Evolutionary conservation across 2,888 invertebrate species (phyloP), one percentile per base, ranked within the genome.

Genomic region (Julus scandinavius): DNA sequence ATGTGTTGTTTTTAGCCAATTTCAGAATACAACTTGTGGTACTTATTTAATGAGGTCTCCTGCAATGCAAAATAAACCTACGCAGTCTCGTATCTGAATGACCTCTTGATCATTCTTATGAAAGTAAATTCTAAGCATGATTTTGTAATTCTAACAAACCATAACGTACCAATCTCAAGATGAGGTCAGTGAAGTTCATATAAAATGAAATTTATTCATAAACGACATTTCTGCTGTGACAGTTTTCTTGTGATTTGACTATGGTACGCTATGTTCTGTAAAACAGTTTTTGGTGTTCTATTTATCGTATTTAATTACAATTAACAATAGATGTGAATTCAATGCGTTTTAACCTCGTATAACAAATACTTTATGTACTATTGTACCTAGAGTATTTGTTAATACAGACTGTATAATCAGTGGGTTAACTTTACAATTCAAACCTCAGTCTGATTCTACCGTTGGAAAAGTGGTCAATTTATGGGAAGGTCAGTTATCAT

Each of bases 1-100:
- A 38, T 7, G 38, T 80, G 80, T 80, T 80, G 80, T 80, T 80
- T 38, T 38, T 38, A 13, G 80, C 2, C 38, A 13, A 80, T 80
- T 80, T 80, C 29, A 80, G 38, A 38, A 80, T 3, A 80, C 38
- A 72, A 2, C 9, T 6, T 72, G 13, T 20, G 38, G 9, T 80
- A 80, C 80, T 80, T 80, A 80, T 20, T 29, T 80, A 80, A 80
- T 80, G 80, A 80, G 80, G 80, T 80, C 80, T 80, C 7, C 13
- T 13, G 11, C 29, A 38, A 13, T 80, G 38, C 13, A 80, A 80
- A 80, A 6, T 80, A 80, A 29, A 80, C 80, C 80, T 80, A 80
- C 80, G 11, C 80, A 80, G 80, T 80, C 13, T 80, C 13, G 80
- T 38, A 80, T 38, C 0, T 80, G 13, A 38, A 38, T 38, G 29